Conservation (phyloP, 2,113 vertebrate genomes). For the Pterocles gutturalis region DNA sequence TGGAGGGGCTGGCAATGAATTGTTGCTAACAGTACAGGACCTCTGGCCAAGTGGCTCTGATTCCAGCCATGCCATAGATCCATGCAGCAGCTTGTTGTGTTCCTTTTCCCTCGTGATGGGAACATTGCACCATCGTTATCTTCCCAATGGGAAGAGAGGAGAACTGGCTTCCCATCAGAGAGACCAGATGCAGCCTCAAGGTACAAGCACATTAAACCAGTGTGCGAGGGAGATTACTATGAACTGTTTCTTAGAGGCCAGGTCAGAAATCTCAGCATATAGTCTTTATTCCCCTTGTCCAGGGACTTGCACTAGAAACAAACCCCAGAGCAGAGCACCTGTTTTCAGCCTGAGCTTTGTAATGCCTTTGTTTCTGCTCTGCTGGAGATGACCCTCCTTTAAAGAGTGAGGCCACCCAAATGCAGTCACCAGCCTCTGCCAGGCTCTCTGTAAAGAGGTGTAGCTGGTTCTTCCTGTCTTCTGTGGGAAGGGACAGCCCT, state of each 20-base stretch:
- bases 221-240: not conserved
- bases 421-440: not conserved
- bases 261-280: not conserved
- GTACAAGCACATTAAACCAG: not conserved
- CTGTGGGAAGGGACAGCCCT: not conserved
- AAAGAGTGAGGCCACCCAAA: not conserved
- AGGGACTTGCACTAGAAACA: not conserved
- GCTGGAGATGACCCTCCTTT: not conserved
- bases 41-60: not conserved
- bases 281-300: not conserved
- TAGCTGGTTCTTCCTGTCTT: not conserved
- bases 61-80: constrained; percentile 15
- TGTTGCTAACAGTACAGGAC: not conserved
- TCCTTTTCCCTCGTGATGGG: not conserved
- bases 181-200: not conserved
- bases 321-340: not conserved
- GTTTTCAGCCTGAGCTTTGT: not conserved
- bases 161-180: not conserved
- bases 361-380: constrained; percentile 10
- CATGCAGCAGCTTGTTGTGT: not conserved
- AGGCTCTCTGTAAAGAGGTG: not conserved
- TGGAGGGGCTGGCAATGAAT: not conserved
- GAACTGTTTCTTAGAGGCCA: not conserved
- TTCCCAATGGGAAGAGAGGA: constrained; percentile 2
- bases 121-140: not conserved